These are phyloP conservation scores for Dolichallabes microphthalmus DNA, from an alignment of 2,113 vertebrate species.

Conservation along the genomic window DNA sequence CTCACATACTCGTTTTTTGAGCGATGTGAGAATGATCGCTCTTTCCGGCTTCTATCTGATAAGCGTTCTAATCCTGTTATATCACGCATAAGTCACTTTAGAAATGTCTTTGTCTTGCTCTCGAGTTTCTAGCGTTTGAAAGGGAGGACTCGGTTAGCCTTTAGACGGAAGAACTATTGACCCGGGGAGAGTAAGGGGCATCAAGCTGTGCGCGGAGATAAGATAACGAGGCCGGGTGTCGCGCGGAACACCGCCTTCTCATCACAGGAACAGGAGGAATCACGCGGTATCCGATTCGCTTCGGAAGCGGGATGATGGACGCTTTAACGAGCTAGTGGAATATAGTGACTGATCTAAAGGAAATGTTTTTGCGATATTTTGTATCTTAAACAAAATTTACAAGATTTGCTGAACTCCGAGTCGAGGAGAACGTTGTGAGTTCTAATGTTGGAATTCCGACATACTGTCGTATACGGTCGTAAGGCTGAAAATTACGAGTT, in stretches of 20 bases:
- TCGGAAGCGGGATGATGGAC: neutral
- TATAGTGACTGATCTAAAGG: neutral
- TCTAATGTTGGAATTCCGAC: neutral
- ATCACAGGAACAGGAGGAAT: neutral
- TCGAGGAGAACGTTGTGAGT: neutral
- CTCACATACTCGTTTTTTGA: neutral
- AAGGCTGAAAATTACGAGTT: neutral
- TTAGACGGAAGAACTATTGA: conserved; percentile 24
- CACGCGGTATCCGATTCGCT: neutral
- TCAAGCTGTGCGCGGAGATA: neutral
- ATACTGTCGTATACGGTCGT: neutral
- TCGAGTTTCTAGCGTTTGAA: neutral
- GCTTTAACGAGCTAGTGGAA: neutral
- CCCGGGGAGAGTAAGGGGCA: neutral
- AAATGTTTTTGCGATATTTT: neutral
- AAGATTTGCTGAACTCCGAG: neutral
- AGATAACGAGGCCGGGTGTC: conserved; percentile 8
- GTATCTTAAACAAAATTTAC: too few relatives aligned
- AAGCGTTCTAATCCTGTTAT: conserved; percentile 39
- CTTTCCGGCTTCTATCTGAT: conserved; percentile 27
- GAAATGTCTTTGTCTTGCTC: conserved; percentile 18
- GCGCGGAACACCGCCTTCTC: neutral
- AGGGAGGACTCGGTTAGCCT: conserved; percentile 1
- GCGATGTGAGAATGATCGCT: conserved; percentile 46
- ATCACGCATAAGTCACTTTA: conserved; percentile 39